These are phyloP conservation scores for Eremophila alpestris DNA, from an alignment of 2,797 vertebrate species.

Conservation along the genomic window DNA sequence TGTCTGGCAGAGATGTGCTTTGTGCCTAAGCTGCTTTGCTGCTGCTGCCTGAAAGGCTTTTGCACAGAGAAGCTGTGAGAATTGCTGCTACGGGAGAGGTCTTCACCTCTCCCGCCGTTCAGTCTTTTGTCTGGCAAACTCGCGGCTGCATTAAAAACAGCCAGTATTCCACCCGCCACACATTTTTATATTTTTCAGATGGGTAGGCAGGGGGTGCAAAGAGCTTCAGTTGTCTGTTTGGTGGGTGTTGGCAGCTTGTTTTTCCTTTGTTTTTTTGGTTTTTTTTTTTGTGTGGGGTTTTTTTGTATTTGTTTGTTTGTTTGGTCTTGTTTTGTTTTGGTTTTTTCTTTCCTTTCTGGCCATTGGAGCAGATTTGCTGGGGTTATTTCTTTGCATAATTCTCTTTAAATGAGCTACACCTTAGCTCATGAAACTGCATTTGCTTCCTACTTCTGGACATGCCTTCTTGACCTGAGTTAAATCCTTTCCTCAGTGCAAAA, in stretches of 20 bases:
- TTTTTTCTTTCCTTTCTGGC: neutral
- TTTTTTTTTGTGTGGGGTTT: no score
- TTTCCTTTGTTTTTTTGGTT: neutral
- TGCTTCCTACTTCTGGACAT: neutral
- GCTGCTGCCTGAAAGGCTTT: neutral
- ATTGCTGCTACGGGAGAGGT: neutral
- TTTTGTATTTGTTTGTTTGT: no score
- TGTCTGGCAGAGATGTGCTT: neutral
- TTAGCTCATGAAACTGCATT: neutral
- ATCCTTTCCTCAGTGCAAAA: neutral
- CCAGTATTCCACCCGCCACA: rapidly evolving
- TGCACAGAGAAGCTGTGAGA: neutral
- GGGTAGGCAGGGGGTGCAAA: neutral
- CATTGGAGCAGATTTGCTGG: neutral
- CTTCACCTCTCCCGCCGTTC: neutral
- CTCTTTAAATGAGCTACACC: neutral
- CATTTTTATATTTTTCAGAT: neutral
- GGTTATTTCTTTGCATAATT: neutral
- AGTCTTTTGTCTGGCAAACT: constrained; percentile 3
- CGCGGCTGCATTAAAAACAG: neutral
- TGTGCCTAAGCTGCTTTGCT: neutral
- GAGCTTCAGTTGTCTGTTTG: neutral
- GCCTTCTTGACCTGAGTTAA: neutral
- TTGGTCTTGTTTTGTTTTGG: no score
- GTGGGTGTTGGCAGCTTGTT: neutral